phyloP scores from a whole-genome alignment of 1,140 invertebrate genomes.

The Drosophila nigromelanica region DNA sequence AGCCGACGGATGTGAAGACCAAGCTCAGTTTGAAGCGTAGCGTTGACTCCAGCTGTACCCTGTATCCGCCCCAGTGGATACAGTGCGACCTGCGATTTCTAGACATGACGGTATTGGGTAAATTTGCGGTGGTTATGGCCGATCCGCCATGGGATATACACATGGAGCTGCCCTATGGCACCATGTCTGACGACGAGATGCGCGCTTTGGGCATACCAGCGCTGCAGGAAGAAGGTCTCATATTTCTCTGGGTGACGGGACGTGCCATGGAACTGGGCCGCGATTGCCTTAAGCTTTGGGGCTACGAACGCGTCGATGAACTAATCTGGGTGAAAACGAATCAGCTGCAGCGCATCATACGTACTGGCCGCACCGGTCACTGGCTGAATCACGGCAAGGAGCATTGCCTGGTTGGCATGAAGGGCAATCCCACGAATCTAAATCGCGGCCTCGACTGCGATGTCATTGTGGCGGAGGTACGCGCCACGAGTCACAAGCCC shows the following conservation, averaged over 20 bases:
- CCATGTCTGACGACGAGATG: constrained; percentile 99
- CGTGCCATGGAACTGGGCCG: constrained; percentile 98
- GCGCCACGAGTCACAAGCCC: constrained; percentile 98
- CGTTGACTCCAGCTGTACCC: constrained; percentile 86
- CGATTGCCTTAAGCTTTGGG: constrained; percentile 96
- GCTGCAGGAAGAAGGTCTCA: constrained; percentile 97
- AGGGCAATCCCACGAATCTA: constrained; percentile 95
- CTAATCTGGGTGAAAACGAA: constrained; percentile 99
- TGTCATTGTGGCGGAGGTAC: constrained; percentile 98
- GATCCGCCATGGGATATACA: constrained; percentile 99
- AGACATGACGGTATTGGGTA: constrained; percentile 97
- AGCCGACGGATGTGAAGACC: constrained; percentile 73
- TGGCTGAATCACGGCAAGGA: constrained; percentile 99
- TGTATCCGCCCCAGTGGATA: constrained; percentile 97
- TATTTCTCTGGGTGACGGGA: constrained; percentile 99
- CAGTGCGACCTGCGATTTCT: constrained; percentile 97
- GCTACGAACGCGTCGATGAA: constrained; percentile 98
- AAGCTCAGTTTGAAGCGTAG: constrained; percentile 74
- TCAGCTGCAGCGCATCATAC: constrained; percentile 97
- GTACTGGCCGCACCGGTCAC: constrained; percentile 98
- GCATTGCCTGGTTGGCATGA: constrained; percentile 98
- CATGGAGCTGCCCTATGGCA: constrained; percentile 97
- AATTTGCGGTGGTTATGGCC: constrained; percentile 97
- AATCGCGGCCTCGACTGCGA: constrained; percentile 98
- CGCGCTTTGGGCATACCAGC: constrained; percentile 94